Evolutionary conservation across 1,140 invertebrate species (phyloP), one percentile per base, ranked within the genome.

Genomic region (Tetraneura akinire): DNA sequence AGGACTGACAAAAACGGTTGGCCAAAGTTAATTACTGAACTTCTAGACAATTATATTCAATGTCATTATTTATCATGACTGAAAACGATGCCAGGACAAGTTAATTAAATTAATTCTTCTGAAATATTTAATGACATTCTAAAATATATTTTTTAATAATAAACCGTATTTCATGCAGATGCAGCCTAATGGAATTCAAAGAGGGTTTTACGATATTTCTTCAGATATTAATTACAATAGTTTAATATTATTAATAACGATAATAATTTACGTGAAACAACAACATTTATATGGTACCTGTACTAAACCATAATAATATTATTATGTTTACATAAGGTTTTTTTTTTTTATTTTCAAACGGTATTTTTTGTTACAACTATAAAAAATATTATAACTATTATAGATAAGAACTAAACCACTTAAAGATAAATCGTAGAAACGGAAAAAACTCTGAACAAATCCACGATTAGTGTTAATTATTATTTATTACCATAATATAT

Each of bases 51-150:
- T 62, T n/a, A 37, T 4, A 32, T 62, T 32, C 60, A 14, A 45
- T n/a, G 37, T n/a, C 37, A 45, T 68, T 68, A 45, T 68, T 68
- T 68, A 68, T 68, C 64, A 23, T 23, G 64, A 45, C 37, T 68
- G 64, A 68, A 32, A 13, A 68, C 4, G 64, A 68, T 11, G n/a
- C 37, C 2, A 16, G 42, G 64, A 45, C 64, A 68, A 45, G 64
- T 45, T 32, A 45, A 68, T 68, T 45, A 23, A 68, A 68, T 21
- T n/a, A 21, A 64, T 64, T 37, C 16, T 68, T 18, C 3, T 10
- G 13, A 1, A 32, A 32, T 42, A 14, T 68, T 23, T 16, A 42
- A 68, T 3, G 37, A 32, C n/a, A 14, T 45, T 68, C 37, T 68
- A 68, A 68, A n/a, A n/a, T n/a, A 68, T 32, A 68, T 68, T 23